Evolutionary conservation across 37 sponge, comb jelly and placozoan species (phyloP).

Genomic region (Oscarella lobularis): DNA sequence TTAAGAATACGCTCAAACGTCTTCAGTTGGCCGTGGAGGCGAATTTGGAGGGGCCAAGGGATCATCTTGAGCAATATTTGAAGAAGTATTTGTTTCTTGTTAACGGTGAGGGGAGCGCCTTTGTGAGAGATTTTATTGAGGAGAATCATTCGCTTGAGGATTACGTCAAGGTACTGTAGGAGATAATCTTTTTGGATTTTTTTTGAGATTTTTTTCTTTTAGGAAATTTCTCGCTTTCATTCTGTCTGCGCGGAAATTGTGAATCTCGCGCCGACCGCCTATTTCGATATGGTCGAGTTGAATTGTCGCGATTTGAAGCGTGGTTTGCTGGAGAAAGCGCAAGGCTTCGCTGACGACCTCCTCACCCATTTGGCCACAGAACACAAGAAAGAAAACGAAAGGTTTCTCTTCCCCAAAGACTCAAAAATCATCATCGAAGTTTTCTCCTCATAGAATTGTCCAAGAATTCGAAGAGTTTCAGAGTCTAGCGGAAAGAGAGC

Average conservation of each 20-base stretch:
- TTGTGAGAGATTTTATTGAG: constrained; percentile 42
- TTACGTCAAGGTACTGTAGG: constrained; percentile 28
- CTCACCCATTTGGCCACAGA: constrained; percentile 31
- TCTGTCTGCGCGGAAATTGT: constrained; percentile 23
- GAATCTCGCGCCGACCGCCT: constrained; percentile 31
- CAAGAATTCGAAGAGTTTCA: constrained; percentile 72
- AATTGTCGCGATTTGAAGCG: constrained; percentile 75
- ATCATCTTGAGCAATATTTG: no score
- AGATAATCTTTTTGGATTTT: background rate
- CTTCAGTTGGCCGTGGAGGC: background rate
- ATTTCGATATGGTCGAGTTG: constrained; percentile 59
- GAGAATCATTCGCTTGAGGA: constrained; percentile 46
- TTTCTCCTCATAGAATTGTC: constrained; percentile 35
- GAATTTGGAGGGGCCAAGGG: no score
- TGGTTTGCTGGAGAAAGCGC: constrained; percentile 29
- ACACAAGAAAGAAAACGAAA: constrained; percentile 52
- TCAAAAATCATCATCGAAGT: background rate
- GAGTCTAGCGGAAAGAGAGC: constrained; percentile 43
- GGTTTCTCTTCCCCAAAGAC: no score
- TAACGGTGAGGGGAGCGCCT: constrained; percentile 50
- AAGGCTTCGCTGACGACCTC: constrained; percentile 14
- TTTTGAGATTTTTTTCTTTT: background rate
- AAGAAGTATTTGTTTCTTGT: constrained; percentile 59
- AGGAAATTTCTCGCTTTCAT: constrained; percentile 38
- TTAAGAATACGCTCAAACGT: constrained; percentile 9